Evolutionary conservation across 2,888 invertebrate genomes (phyloP).

Genomic region (Drosophila infuscata): DNA sequence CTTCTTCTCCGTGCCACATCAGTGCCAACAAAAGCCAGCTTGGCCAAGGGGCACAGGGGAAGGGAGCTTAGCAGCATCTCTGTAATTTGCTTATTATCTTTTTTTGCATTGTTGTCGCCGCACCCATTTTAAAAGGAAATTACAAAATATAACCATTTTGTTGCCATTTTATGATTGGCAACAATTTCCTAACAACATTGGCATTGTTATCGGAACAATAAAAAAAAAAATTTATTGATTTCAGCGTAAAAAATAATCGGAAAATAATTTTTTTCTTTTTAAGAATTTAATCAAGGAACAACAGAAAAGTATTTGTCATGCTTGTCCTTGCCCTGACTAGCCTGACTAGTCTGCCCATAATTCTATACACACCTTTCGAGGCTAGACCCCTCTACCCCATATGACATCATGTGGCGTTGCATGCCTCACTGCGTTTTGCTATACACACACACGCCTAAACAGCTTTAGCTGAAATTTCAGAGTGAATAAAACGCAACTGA

Average conservation of each 20-base stretch:
- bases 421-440: slow-evolving; percentile 55
- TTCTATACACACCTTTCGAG: slow-evolving; percentile 19
- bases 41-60: background rate
- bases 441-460: slow-evolving; percentile 35
- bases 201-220: background rate
- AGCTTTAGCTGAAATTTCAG: slow-evolving; percentile 36
- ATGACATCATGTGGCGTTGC: slow-evolving; percentile 35
- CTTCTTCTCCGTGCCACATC: slow-evolving; percentile 24
- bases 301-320: slow-evolving; percentile 36
- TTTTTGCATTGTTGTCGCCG: slow-evolving; percentile 35
- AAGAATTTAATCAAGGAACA: slow-evolving; percentile 11
- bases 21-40: slow-evolving; percentile 13
- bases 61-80: slow-evolving; percentile 34
- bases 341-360: slow-evolving; percentile 9
- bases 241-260: background rate
- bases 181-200: slow-evolving; percentile 12
- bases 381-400: slow-evolving; percentile 3
- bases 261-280: background rate
- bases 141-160: slow-evolving; percentile 33
- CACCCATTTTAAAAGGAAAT: slow-evolving; percentile 22
- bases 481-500: slow-evolving; percentile 19
- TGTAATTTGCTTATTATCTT: slow-evolving; percentile 69
- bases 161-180: slow-evolving; percentile 36
- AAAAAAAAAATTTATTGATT: slow-evolving; percentile 20
- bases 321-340: slow-evolving; percentile 11